These are phyloP conservation scores for Pituophis catenifer DNA, from an alignment of 2,113 vertebrate species.

Conservation along the genomic window DNA sequence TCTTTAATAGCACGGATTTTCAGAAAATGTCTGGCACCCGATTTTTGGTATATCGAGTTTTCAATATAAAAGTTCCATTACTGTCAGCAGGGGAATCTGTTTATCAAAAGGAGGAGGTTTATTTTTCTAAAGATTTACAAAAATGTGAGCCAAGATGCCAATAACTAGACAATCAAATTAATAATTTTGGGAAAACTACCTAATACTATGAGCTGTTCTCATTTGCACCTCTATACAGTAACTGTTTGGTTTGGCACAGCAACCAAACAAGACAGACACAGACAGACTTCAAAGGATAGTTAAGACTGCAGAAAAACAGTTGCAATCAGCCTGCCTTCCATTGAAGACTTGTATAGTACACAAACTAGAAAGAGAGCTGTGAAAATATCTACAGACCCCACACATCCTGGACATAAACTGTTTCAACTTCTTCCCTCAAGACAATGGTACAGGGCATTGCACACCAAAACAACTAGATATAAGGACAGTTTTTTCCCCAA, in stretches of 20 bases:
- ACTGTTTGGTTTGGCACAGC: neutral
- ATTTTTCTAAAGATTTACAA: neutral
- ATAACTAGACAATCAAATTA: neutral
- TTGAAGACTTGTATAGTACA: neutral
- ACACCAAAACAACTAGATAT: neutral
- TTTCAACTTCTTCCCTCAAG: neutral
- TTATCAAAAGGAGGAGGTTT: neutral
- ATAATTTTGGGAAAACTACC: neutral
- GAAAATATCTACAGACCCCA: neutral
- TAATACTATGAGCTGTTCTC: neutral
- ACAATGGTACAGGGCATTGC: neutral
- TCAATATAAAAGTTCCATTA: neutral
- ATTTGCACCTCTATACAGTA: neutral
- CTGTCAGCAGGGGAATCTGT: neutral
- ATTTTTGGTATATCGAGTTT: neutral
- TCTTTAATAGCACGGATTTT: neutral
- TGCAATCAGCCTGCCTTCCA: neutral
- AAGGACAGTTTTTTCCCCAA: neutral
- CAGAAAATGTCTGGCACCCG: neutral
- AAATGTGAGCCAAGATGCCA: neutral
- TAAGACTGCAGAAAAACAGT: neutral
- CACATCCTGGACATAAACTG: neutral
- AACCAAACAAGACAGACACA: neutral
- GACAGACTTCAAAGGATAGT: neutral
- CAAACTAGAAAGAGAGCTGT: neutral